Evolutionary conservation across 2,113 vertebrate genomes (phyloP).

Genomic region (Deroptyus accipitrinus): DNA sequence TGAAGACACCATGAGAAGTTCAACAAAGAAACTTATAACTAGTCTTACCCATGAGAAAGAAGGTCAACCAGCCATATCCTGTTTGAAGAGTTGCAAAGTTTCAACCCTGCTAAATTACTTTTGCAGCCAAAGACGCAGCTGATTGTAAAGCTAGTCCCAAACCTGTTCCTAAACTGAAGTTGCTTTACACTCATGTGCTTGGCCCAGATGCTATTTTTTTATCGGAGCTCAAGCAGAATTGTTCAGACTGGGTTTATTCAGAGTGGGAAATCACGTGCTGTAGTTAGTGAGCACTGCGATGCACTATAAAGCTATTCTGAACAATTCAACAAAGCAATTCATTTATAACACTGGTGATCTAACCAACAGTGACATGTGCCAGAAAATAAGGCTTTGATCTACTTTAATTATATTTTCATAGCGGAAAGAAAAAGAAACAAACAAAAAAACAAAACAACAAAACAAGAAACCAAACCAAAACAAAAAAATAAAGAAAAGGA

Average conservation of each 20-base stretch:
- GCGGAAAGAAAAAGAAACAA: neutral
- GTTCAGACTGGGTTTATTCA: neutral
- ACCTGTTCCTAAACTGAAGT: neutral
- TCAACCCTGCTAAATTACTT: neutral
- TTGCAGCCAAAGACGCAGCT: fast-evolving
- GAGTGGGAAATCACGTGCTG: neutral
- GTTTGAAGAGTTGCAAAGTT: neutral
- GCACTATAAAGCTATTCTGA: neutral
- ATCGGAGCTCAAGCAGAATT: neutral
- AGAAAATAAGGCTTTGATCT: neutral
- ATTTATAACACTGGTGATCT: neutral
- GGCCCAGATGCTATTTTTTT: neutral
- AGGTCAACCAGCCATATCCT: neutral
- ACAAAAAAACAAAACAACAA: neutral
- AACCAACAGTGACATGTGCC: neutral
- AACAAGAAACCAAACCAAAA: neutral
- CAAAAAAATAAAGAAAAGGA: neutral
- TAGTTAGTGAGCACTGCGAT: neutral
- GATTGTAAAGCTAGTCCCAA: neutral
- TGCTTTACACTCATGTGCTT: neutral
- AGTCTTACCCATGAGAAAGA: neutral
- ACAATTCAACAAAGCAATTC: neutral
- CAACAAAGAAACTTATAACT: neutral
- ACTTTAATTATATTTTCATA: neutral
- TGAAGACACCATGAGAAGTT: neutral